Base-by-base conservation (phyloP, 2,888 invertebrate genomes). In the Lacanobia wlatinum region DNA sequence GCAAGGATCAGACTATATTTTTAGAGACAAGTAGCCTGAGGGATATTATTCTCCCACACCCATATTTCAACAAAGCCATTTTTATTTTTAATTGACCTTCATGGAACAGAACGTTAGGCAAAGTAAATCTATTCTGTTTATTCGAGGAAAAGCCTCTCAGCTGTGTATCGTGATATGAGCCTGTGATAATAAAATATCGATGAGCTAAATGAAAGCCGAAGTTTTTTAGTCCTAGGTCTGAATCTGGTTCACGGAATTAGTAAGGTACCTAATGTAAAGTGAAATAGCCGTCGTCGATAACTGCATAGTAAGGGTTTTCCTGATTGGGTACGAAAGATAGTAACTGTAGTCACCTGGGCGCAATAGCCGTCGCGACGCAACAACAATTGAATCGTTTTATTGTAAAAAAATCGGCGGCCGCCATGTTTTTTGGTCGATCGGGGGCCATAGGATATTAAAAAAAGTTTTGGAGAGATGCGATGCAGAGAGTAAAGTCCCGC, bases 131-230 rank as follows among this genome's bases (percentile, higher is more conserved):
- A 59, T 46, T 16, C 7, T 8, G 18, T 12, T 67, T 18, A 21
- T n/a, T 67, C 23, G 23, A 50, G 9, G 23, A 38, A 67, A 50
- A 67, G 9, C 23, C 38, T 67, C 62, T 23, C 23, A 62, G 23
- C 14, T 62, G 50, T 38, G 38, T 14, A 18, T 38, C 18, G 48
- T 62, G n/a, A 50, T 40, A 40, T 65, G 40, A 28, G 40, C n/a
- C 14, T 38, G 38, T 40, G 38, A 62, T 62, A 56, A 48, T 56
- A 40, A 40, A 72, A 72, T 53, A 55, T 48, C 23, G 46, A 28
- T 14, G 9, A 38, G 23, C 21, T 40, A 55, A 46, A 40, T 53
- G 8, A n/a, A 67, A 72, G 4, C 6, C 14, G 8, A 68, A 43
- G 18, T 18, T n/a, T 28, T 50, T 59, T 73, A 38, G 14, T 23